Conservation (phyloP, 2,113 vertebrate species). For the Parotia lawesii region DNA sequence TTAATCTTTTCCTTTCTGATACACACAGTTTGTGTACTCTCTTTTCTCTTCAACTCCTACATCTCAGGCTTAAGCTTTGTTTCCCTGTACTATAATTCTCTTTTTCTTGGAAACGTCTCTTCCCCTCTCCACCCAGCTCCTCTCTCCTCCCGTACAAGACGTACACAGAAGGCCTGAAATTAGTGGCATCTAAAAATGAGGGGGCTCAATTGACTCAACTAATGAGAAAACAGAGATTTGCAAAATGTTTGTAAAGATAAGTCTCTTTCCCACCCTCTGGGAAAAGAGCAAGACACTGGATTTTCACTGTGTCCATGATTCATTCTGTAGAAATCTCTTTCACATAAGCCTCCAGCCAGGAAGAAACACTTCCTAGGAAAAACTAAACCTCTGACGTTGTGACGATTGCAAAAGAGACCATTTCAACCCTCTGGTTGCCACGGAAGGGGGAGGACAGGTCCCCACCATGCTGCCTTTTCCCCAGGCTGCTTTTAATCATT, state of each 20-base stretch:
- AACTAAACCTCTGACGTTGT: not conserved
- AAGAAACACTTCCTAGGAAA: not conserved
- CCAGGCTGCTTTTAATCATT: not conserved
- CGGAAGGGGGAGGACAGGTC: not conserved
- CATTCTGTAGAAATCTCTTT: not conserved
- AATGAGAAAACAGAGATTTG: not conserved
- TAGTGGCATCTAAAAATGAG: not conserved
- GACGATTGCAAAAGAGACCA: not conserved
- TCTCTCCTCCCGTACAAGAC: not conserved
- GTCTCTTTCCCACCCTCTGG: not conserved
- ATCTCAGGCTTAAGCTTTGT: not conserved
- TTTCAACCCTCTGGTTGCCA: not conserved
- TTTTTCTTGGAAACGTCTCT: not conserved
- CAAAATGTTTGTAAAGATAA: not conserved
- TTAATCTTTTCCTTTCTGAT: not conserved
- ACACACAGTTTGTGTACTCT: not conserved
- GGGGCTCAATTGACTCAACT: not conserved
- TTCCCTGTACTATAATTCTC: not conserved
- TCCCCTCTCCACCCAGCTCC: not conserved
- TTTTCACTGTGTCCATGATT: not conserved
- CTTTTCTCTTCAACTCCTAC: not conserved
- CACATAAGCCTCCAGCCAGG: not conserved
- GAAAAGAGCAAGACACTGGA: not conserved
- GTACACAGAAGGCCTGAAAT: not conserved
- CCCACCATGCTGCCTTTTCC: not conserved